A percentile compares a stretch with the other conserved stretches of the same genome.
Evolutionary conservation across 1,140 invertebrate species (phyloP).

Genomic region (Gyrodactylus salaris): DNA sequence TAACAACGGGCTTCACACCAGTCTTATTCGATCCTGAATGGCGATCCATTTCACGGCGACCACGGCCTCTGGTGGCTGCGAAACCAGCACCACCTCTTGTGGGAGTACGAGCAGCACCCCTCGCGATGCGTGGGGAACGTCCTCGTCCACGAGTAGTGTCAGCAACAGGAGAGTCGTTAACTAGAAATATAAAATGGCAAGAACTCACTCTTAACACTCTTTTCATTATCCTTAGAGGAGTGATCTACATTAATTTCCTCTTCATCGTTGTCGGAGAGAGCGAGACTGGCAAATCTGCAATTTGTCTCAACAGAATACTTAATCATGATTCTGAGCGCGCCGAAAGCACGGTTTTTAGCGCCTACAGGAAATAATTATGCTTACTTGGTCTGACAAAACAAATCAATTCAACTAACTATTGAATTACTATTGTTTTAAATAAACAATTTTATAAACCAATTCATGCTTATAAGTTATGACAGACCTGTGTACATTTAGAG

Average conservation of each 20-base stretch:
- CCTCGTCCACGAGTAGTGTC: not conserved
- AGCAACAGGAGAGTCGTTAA: not conserved
- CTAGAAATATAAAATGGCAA: not conserved
- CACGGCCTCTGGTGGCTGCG: not conserved
- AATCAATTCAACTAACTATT: too few species aligned
- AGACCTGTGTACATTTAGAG: not conserved
- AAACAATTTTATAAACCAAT: too few species aligned
- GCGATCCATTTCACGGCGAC: not conserved
- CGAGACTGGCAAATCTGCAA: not conserved
- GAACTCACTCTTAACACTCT: not conserved
- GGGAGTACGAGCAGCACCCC: not conserved
- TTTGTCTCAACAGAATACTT: not conserved
- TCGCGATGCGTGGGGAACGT: not conserved
- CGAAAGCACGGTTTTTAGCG: not conserved
- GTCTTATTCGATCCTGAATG: not conserved
- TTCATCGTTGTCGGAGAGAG: too few species aligned
- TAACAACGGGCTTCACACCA: not conserved
- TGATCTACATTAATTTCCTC: not conserved
- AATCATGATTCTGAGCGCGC: not conserved
- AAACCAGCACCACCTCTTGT: not conserved
- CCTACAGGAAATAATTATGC: not conserved
- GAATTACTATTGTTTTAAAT: too few species aligned
- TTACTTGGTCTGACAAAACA: not conserved
- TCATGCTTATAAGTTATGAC: not conserved
- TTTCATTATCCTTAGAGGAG: too few species aligned